phyloP scores from a whole-genome alignment of 92 coral and sea anemone species.

The Metridium senile region DNA sequence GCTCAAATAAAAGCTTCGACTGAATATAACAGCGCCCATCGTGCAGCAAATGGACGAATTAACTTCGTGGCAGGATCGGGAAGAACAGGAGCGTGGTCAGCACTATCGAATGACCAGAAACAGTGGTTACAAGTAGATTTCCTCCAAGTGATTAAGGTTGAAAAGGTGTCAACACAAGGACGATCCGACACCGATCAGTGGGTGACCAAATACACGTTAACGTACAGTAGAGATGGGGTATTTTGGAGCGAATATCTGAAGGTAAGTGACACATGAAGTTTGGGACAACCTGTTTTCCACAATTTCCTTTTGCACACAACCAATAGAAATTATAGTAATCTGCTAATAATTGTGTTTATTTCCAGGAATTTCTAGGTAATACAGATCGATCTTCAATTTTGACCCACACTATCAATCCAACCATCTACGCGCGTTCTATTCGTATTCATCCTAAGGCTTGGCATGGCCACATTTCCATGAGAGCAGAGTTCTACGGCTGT shows the following conservation, averaged over 20 bases:
- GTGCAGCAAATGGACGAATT: slow-evolving; percentile 1
- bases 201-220: too few species aligned
- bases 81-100: slow-evolving; percentile 8
- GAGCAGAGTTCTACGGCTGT: background rate
- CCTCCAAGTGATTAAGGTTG: background rate
- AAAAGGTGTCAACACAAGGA: slow-evolving; percentile 32
- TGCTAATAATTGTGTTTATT: background rate
- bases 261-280: background rate
- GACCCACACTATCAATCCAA: background rate
- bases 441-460: too few species aligned
- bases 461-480: too few species aligned
- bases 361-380: background rate
- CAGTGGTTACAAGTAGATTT: slow-evolving; percentile 29
- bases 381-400: background rate
- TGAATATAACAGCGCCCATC: background rate
- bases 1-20: slow-evolving; percentile 25
- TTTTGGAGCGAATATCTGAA: background rate
- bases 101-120: background rate
- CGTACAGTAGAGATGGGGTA: too few species aligned
- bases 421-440: background rate
- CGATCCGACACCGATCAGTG: slow-evolving; percentile 2
- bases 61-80: background rate
- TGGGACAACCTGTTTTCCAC: too few species aligned
- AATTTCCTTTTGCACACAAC: background rate
- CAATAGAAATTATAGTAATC: background rate